Base-by-base conservation (phyloP, 2,888 invertebrate genomes). In the Athripsodes cinereus region DNA sequence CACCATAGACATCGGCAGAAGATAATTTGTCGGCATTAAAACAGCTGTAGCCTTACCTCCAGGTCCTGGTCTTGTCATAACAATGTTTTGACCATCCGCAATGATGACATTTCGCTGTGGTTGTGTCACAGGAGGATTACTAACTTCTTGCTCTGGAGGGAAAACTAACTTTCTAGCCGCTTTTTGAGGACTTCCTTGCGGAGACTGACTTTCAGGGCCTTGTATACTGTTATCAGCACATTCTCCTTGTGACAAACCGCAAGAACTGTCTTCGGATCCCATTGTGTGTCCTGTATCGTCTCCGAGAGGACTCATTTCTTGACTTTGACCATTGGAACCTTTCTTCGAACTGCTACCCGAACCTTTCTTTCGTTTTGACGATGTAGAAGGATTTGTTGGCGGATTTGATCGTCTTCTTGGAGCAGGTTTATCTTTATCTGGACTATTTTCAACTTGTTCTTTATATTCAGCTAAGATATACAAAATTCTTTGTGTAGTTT, bases 351-450 rank as follows among this genome's bases (percentile, higher is more conserved):
- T 78, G 57, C 80, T 72, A 1, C 81, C 82, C 21, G 80, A 81
- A 56, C 85, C 83, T 69, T 87, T 87, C 66, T 87, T 84, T 47
- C 88, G 81, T 62, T 87, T 87, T 0, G 83, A 81, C 47, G 84
- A 84, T 18, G 86, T 85, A 52, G 81, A 82, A 1, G 87, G 84
- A 72, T 85, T 86, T 1, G 86, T 83, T 1, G 88, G 87, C 13
- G 85, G 85, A 70, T 89, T 88, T 0, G 87, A 84, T 55, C 90
- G 78, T 65, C 90, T 76, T 47, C 90, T 78, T 0, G 90, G 90
- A 0, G 90, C 90, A 0, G 90, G 90, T 70, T 89, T 90, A 69
- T 90, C 87, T 68, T 89, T 90, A 71, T 90, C 90, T 0, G 90
- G 90, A 1, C 88, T 89, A 67, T 89, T 90, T 65, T 88, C 80